These are phyloP conservation scores for Aphelenchoides fujianensis DNA, from an alignment of 1,140 invertebrate genomes.

Conservation along the genomic window DNA sequence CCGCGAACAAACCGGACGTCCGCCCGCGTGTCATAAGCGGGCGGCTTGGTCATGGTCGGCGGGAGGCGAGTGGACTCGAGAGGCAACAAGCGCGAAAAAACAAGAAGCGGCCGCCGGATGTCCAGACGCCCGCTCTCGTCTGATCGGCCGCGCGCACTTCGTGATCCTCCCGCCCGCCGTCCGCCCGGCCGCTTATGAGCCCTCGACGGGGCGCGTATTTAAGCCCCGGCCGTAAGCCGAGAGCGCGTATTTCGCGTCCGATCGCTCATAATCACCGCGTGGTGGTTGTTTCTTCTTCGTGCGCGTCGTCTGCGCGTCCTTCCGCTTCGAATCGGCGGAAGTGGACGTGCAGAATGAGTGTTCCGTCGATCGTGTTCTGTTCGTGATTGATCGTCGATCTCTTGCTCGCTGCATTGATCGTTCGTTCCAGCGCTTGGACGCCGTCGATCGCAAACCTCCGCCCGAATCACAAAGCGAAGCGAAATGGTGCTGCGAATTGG, in stretches of 20 bases:
- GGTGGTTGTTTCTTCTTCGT: neutral
- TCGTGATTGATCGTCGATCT: no score
- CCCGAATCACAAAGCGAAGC: neutral
- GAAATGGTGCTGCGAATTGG: neutral
- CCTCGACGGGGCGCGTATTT: no score
- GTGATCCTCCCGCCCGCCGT: neutral
- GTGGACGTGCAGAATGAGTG: no score
- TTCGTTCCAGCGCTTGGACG: neutral
- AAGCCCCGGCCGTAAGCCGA: neutral
- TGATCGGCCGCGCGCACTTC: neutral
- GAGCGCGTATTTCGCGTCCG: neutral
- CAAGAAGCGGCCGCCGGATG: neutral
- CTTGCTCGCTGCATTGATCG: neutral
- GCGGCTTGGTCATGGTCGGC: no score
- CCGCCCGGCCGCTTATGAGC: no score
- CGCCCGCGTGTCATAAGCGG: neutral
- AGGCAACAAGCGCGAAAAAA: neutral
- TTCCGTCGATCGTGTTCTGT: no score
- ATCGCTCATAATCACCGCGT: neutral
- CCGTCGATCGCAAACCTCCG: neutral
- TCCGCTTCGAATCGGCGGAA: no score
- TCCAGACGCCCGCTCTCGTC: neutral
- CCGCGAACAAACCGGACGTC: neutral
- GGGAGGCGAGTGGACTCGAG: no score
- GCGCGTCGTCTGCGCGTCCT: no score